These are phyloP conservation scores for Diabrotica undecimpunctata DNA, from an alignment of 1,140 invertebrate genomes.

Conservation along the genomic window DNA sequence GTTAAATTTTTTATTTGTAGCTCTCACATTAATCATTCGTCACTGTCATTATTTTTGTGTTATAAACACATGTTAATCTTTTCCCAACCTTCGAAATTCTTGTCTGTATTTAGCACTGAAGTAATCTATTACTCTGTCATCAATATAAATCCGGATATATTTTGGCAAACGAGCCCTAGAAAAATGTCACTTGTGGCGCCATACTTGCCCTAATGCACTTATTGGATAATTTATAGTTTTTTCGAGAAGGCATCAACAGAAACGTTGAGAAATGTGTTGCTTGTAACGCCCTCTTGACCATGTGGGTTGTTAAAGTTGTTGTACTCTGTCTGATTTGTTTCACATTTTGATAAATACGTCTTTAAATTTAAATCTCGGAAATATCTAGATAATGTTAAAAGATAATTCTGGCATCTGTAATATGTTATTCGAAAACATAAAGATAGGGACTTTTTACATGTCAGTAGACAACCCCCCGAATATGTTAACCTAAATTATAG, in stretches of 20 bases:
- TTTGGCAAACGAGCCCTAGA: background rate
- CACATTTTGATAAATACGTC: too few species aligned
- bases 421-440: too few species aligned
- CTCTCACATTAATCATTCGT: background rate
- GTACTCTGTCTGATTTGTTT: background rate
- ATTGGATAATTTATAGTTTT: constrained; percentile 1
- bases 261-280: background rate
- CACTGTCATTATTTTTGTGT: constrained; percentile 2
- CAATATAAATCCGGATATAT: background rate
- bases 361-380: too few species aligned
- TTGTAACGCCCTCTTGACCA: constrained; percentile 10
- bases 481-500: too few species aligned
- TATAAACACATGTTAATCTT: constrained; percentile 8
- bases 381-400: too few species aligned
- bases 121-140: constrained; percentile 7
- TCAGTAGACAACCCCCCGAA: too few species aligned
- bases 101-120: background rate
- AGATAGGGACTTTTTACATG: too few species aligned
- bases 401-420: too few species aligned
- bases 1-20: too few species aligned
- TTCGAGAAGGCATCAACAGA: background rate
- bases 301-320: constrained; percentile 13
- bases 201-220: background rate
- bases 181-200: constrained; percentile 10
- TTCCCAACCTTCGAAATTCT: background rate